phyloP scores from a whole-genome alignment of 2,797 vertebrate species.

The Syngnathus acus region DNA sequence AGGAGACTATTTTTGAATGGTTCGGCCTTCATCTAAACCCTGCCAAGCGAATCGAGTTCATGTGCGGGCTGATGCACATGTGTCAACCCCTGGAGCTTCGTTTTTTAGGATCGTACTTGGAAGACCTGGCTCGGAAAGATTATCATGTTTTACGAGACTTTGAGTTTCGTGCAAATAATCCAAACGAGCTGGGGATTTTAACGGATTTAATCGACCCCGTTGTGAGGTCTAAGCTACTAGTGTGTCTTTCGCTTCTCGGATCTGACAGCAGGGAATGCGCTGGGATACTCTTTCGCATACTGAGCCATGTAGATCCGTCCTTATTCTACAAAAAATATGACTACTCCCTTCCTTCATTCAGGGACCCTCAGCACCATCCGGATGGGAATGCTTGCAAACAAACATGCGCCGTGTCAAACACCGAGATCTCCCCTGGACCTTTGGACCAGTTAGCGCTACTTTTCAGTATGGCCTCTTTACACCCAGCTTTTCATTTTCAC shows the following conservation, averaged over 20 bases:
- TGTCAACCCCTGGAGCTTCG: constrained; percentile 89
- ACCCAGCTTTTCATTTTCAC: constrained; percentile 91
- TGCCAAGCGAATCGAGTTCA: constrained; percentile 84
- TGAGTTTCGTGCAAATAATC: constrained; percentile 78
- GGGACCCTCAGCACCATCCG: constrained; percentile 33
- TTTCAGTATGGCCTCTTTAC: constrained; percentile 88
- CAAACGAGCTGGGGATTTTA: constrained; percentile 55
- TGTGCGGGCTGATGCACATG: constrained; percentile 87
- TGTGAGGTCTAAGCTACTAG: constrained; percentile 81
- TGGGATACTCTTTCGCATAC: constrained; percentile 79
- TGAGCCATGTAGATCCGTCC: constrained; percentile 78
- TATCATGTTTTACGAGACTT: constrained; percentile 80
- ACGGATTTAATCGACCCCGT: constrained; percentile 79
- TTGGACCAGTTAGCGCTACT: constrained; percentile 85
- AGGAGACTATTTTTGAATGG: constrained; percentile 88
- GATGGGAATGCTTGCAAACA: constrained; percentile 38
- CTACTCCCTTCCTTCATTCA: constrained; percentile 38
- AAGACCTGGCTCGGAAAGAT: constrained; percentile 82
- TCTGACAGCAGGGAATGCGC: constrained; percentile 91
- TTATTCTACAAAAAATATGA: constrained; percentile 60
- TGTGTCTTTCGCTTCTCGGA: constrained; percentile 83
- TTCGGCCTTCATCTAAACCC: constrained; percentile 83
- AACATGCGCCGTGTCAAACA: constrained; percentile 21
- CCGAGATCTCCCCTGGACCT: constrained; percentile 44
- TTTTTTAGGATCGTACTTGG: constrained; percentile 81